phyloP scores from a whole-genome alignment of 2,888 invertebrate species.

The Callinectes sapidus region DNA sequence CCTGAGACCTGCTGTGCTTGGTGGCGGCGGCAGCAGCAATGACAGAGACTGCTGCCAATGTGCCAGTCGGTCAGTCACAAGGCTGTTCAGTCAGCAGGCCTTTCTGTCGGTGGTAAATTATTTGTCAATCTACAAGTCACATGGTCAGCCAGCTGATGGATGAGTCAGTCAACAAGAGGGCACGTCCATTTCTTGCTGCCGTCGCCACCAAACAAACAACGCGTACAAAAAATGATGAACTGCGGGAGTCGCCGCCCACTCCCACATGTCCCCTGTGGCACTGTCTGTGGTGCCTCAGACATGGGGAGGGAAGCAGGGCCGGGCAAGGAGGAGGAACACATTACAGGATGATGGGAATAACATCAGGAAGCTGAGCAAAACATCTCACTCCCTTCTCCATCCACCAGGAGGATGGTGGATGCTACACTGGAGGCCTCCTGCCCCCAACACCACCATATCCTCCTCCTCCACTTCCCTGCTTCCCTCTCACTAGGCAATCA shows the following conservation, averaged over 20 bases:
- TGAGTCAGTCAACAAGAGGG: not conserved
- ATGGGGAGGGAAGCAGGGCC: not conserved
- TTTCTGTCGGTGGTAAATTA: not conserved
- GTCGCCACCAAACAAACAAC: conserved; percentile 1
- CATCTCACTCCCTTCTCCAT: not conserved
- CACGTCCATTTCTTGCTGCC: not conserved
- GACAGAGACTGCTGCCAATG: not conserved
- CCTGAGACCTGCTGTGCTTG: conserved; percentile 17
- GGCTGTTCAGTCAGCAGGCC: conserved; percentile 2
- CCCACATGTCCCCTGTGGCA: not conserved
- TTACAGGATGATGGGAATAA: not conserved
- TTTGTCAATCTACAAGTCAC: not conserved
- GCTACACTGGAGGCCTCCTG: not conserved
- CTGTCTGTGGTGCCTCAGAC: conserved; percentile 14
- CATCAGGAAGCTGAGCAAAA: not conserved
- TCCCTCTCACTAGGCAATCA: conserved; percentile 31
- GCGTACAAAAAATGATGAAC: conserved; percentile 10
- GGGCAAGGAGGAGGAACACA: not conserved
- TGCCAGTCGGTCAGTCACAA: not conserved
- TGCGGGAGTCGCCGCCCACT: not conserved
- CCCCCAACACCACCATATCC: not conserved
- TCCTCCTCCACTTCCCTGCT: conserved; percentile 31
- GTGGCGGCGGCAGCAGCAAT: not conserved
- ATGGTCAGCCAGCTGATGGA: not conserved
- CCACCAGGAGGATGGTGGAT: not conserved